Evolutionary conservation across 2,113 vertebrate genomes (phyloP).

Genomic region (Zosterops hypoxanthus): DNA sequence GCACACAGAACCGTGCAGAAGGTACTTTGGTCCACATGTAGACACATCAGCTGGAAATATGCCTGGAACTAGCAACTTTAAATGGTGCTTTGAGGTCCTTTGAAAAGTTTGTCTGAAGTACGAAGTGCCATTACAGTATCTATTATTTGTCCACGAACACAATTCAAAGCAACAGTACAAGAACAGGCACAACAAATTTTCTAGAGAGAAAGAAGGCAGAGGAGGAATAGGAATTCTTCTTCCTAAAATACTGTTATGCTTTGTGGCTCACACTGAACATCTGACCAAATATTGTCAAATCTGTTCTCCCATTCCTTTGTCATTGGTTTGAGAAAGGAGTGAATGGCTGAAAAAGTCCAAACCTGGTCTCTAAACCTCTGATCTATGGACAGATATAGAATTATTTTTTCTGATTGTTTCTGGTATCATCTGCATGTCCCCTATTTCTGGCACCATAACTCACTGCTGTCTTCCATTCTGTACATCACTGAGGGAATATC

Average conservation of each 20-base stretch:
- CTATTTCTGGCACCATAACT: background rate
- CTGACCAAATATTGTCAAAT: background rate
- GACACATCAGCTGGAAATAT: background rate
- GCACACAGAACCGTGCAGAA: background rate
- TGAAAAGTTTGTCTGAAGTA: background rate
- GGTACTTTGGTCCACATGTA: background rate
- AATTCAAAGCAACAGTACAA: background rate
- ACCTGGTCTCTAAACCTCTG: background rate
- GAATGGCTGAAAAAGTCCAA: background rate
- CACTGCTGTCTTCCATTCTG: background rate
- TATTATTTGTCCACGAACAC: background rate
- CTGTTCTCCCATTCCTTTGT: background rate
- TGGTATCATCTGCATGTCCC: background rate
- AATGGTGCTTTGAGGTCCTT: background rate
- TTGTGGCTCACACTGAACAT: background rate
- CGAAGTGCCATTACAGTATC: background rate
- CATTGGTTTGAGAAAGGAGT: background rate
- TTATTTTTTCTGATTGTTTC: background rate
- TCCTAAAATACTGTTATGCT: background rate
- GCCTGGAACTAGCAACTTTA: background rate
- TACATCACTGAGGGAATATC: background rate
- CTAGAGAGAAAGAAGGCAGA: background rate
- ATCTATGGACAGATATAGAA: background rate
- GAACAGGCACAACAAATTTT: background rate
- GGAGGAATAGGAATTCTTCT: background rate